Base-by-base conservation (phyloP, 1,140 invertebrate genomes). In the Archivesica marissinica region DNA sequence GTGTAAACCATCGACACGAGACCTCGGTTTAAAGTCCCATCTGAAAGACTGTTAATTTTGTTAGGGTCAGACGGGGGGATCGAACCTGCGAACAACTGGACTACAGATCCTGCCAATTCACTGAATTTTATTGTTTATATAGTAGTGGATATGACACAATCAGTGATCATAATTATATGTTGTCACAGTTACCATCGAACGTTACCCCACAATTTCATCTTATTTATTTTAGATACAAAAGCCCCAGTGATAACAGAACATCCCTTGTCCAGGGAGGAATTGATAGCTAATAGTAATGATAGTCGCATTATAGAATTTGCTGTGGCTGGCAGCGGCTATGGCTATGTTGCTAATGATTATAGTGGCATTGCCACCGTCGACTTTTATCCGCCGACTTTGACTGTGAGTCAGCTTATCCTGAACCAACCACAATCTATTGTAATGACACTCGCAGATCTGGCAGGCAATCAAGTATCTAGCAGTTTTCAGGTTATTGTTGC, bases 221-320 rank as follows among this genome's bases (percentile, higher is more conserved):
- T 50, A 50, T 20, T 28, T 66, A 35, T 70, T 44, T 59, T 25
- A 77, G 75, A 77, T 77, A 77, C 30, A 1, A 25, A 11, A 28
- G 1, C 52, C 20, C 52, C 75, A n/a, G 33, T 28, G 9, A 13
- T 77, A 38, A 33, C n/a, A n/a, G n/a, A n/a, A n/a, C n/a, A n/a
- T n/a, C n/a, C n/a, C 35, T 9, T 77, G 75, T 25, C 75, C 75
- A 28, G 35, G 23, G 0, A 13, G 0, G 38, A 30, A 52, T 30
- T 15, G 17, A 33, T 77, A 28, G 9, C 6, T 13, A 54, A 25
- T 2, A 54, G 50, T 25, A 41, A 56, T 33, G 35, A 56, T 17
- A 54, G n/a, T 2, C 15, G 47, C 2, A 41, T 7, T 3, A 23
- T 77, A 0, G 35, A 2, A 9, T 77, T 59, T 59, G 41, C 38